Evolutionary conservation across 2,888 invertebrate genomes (phyloP), one percentile per base, ranked within the genome.

Genomic region (Cheilosia grossa): DNA sequence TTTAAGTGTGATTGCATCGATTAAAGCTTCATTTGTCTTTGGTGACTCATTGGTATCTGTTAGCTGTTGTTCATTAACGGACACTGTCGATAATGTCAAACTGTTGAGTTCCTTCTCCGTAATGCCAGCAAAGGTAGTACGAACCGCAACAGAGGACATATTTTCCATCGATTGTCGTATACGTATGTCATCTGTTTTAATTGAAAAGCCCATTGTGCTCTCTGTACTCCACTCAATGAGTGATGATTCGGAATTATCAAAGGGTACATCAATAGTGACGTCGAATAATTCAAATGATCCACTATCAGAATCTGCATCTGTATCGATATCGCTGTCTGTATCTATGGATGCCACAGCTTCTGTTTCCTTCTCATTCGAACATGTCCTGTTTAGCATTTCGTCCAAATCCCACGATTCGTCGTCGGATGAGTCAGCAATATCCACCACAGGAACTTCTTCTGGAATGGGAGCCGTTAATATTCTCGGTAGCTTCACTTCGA

Each of bases 101-200:
- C 30, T n/a, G 10, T 61, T 54, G 0, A 74, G 30, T 42, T 64
- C 72, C 0, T 24, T 59, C 1, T 72, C 64, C 2, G 59, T 49
- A 30, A 82, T 47, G 0, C 82, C 82, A 2, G 40, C 53, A 49
- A 82, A 78, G 1, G 66, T 82, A 4, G 72, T n/a, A 19, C 72
- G 66, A 2, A 9, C 5, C 2, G 21, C 58, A 15, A 9, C 21
- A 13, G 37, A 4, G 3, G 21, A 9, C 2, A 30, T 2, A n/a
- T 24, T 58, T 19, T 30, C 33, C 15, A 47, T 49, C 5, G 30
- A 2, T 13, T 30, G 10, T 7, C 13, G 7, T 7, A 19, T 15
- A 17, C 0, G 24, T 2, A 2, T 17, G 19, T 7, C 0, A 2
- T 19, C 47, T 4, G 19, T 47, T 2, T 47, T 9, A 9, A 7